A percentile compares a stretch with the other conserved stretches of the same genome.
phyloP scores from a whole-genome alignment of 2,797 vertebrate species.

The Podarcis lilfordi region DNA sequence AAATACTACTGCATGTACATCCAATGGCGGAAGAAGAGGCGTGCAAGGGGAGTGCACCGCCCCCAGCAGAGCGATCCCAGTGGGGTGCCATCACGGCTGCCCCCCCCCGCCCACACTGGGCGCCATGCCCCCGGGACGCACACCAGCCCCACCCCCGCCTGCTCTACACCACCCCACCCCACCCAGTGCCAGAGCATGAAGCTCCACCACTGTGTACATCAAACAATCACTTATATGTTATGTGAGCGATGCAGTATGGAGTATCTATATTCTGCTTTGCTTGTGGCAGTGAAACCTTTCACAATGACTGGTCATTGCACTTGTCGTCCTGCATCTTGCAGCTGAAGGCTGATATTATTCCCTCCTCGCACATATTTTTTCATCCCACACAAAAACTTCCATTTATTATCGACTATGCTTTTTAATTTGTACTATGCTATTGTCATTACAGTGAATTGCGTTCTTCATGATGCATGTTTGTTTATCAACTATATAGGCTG shows the following conservation, averaged over 20 bases:
- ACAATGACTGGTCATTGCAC: neutral
- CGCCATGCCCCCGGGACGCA: rapidly evolving
- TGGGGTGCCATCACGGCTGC: no score
- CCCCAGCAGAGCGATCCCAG: no score
- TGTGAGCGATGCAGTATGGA: neutral
- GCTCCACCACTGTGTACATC: neutral
- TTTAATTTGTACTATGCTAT: neutral
- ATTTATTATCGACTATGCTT: neutral
- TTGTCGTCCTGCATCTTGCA: neutral
- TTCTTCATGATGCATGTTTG: neutral
- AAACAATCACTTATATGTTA: neutral
- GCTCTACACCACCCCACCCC: no score
- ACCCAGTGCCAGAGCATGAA: no score
- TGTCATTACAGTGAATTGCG: neutral
- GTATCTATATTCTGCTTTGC: neutral
- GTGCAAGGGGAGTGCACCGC: no score
- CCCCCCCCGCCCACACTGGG: no score
- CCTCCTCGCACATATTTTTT: neutral
- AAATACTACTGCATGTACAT: neutral
- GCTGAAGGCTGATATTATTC: neutral
- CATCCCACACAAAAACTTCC: neutral
- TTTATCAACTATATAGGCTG: neutral
- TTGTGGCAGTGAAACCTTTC: neutral
- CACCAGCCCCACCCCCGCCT: no score
- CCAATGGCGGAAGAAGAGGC: no score